Evolutionary conservation across 1,140 invertebrate species (phyloP).

Genomic region (Latrodectus geometricus): DNA sequence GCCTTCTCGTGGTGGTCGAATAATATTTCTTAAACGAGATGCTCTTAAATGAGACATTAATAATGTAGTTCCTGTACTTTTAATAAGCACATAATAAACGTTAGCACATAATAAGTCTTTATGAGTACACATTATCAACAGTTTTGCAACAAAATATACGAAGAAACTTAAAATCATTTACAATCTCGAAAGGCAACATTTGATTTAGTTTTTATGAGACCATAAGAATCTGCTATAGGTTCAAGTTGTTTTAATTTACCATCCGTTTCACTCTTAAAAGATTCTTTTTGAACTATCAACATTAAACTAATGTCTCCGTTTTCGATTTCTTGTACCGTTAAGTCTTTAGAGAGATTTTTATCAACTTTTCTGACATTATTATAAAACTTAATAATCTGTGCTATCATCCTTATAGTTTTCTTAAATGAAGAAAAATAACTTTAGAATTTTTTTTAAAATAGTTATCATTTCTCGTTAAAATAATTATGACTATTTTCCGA

Average conservation of each 20-base stretch:
- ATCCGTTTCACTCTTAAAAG: slow-evolving; percentile 14
- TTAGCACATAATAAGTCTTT: slow-evolving; percentile 5
- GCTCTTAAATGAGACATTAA: slow-evolving; percentile 19
- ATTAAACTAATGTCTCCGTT: neutral
- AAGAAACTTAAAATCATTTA: neutral
- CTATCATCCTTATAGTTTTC: slow-evolving; percentile 1
- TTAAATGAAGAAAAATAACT: slow-evolving; percentile 37
- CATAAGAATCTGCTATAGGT: neutral
- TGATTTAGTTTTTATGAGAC: slow-evolving; percentile 26
- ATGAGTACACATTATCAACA: too few species aligned
- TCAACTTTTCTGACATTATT: neutral
- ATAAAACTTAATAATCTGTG: slow-evolving; percentile 18
- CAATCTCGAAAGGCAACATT: neutral
- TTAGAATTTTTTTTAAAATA: too few species aligned
- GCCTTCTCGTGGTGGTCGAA: too few species aligned
- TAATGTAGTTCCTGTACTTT: neutral
- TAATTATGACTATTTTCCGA: slow-evolving; percentile 8
- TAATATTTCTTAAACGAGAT: too few species aligned
- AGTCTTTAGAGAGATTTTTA: neutral
- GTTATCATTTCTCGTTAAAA: slow-evolving; percentile 13
- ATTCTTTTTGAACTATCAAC: slow-evolving; percentile 21
- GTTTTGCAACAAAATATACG: too few species aligned
- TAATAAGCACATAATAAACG: neutral
- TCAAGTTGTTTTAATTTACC: slow-evolving; percentile 5
- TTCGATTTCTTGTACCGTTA: neutral